Percentiles rank a stretch among this genome's conserved stretches.
These are phyloP conservation scores for Anthoscopus minutus DNA, from an alignment of 2,113 vertebrate genomes.

Conservation along the genomic window DNA sequence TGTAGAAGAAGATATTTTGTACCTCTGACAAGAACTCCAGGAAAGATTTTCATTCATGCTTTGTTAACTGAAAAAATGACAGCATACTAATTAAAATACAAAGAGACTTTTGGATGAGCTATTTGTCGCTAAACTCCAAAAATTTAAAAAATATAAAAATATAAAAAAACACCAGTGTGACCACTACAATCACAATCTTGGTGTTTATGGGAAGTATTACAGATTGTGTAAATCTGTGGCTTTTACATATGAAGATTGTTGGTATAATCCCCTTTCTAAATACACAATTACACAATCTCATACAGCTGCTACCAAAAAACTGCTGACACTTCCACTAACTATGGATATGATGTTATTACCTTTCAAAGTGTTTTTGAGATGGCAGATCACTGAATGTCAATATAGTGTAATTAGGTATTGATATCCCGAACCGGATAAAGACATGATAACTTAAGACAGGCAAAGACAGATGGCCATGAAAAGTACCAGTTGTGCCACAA, in stretches of 20 bases:
- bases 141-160: neutral
- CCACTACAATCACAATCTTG: neutral
- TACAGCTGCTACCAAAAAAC: neutral
- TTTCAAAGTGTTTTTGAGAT: neutral
- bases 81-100: neutral
- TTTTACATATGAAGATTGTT: rapidly evolving
- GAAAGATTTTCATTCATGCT: neutral
- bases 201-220: neutral
- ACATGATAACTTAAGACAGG: neutral
- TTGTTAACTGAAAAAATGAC: neutral
- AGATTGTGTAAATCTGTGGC: neutral
- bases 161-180: rapidly evolving
- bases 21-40: neutral
- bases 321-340: neutral
- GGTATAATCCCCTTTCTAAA: neutral
- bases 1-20: neutral
- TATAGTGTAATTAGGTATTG: neutral
- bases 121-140: neutral
- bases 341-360: neutral
- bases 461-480: neutral
- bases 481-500: neutral
- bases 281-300: neutral
- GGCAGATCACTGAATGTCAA: neutral
- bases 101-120: neutral
- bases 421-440: neutral